These are phyloP conservation scores for Callocephalon fimbriatum DNA, from an alignment of 2,113 vertebrate species.

Conservation along the genomic window DNA sequence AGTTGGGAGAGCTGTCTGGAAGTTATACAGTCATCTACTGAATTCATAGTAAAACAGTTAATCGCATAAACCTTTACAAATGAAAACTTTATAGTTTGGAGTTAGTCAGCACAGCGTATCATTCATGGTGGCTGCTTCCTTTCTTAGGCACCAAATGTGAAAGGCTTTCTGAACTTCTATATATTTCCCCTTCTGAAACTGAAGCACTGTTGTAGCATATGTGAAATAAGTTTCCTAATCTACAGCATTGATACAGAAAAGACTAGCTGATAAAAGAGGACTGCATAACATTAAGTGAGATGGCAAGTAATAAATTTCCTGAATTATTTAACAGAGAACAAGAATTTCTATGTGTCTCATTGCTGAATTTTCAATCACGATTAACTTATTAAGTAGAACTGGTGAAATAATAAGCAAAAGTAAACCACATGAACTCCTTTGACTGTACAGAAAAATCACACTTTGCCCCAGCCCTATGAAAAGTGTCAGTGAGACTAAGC, in stretches of 20 bases:
- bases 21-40: background rate
- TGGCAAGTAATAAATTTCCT: background rate
- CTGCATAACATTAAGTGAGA: background rate
- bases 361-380: background rate
- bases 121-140: background rate
- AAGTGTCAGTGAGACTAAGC: background rate
- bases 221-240: background rate
- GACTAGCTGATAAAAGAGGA: background rate
- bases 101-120: background rate
- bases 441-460: background rate
- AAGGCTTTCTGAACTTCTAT: background rate
- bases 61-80: background rate
- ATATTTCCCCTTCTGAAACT: background rate
- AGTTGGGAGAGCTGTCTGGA: background rate
- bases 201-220: background rate
- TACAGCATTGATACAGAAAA: background rate
- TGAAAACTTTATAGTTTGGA: background rate
- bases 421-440: background rate
- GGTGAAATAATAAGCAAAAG: background rate
- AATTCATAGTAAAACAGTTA: background rate
- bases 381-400: background rate
- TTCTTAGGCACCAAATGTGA: background rate
- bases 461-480: background rate
- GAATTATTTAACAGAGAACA: background rate
- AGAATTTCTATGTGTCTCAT: background rate